Percentiles rank a stretch among this genome's conserved stretches.
Conservation (phyloP, 2,888 invertebrate genomes). For the Hyles lineata region DNA sequence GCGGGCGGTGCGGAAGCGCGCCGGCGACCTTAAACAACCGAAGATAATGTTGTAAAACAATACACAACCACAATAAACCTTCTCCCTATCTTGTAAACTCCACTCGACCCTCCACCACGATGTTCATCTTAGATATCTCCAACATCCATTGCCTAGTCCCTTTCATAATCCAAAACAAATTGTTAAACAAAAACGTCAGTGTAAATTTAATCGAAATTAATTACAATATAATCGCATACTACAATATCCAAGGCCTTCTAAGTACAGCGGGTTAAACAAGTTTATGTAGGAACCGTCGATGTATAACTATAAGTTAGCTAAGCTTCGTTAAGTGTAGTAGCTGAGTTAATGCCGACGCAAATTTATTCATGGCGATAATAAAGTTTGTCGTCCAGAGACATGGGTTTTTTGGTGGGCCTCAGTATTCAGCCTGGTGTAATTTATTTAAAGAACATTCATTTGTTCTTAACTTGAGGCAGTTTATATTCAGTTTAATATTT, state of each 20-base stretch:
- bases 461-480: not conserved
- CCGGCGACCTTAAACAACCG: slow-evolving; percentile 21
- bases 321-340: slow-evolving; percentile 21
- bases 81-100: slow-evolving; percentile 20
- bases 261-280: not conserved
- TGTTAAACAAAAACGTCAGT: not conserved
- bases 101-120: not conserved
- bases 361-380: slow-evolving; percentile 82
- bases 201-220: not conserved
- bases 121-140: not conserved
- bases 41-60: slow-evolving; percentile 26
- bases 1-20: slow-evolving; percentile 8
- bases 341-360: slow-evolving; percentile 58
- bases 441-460: slow-evolving; percentile 8
- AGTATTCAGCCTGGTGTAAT: slow-evolving; percentile 9
- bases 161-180: too few relatives aligned
- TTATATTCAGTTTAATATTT: not conserved
- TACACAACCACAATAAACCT: slow-evolving; percentile 16
- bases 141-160: not conserved
- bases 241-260: slow-evolving; percentile 2
- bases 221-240: too few relatives aligned
- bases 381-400: slow-evolving; percentile 72
- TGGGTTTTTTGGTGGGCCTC: slow-evolving; percentile 22
- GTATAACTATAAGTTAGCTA: slow-evolving; percentile 56
- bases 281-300: slow-evolving; percentile 51